Conservation (phyloP, 2,888 invertebrate genomes). For the Paralinhomoeus sp. region DNA sequence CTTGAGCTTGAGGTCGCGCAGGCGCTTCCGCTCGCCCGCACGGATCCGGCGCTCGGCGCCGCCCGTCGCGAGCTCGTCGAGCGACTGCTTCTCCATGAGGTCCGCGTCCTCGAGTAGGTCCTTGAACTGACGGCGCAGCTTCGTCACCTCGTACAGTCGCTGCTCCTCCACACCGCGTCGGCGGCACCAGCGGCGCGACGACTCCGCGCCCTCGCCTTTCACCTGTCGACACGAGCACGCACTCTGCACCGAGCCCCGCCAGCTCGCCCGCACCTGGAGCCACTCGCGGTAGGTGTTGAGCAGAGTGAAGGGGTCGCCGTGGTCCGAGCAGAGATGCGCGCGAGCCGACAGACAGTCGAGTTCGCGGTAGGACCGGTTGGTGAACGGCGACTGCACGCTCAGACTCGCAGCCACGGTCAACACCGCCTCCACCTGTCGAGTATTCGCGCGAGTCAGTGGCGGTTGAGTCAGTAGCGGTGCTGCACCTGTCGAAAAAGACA, state of each 20-base stretch:
- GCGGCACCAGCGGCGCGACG: slow-evolving; percentile 54
- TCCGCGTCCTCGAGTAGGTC: slow-evolving; percentile 19
- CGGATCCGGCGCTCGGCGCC: slow-evolving; percentile 36
- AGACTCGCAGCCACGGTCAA: slow-evolving; percentile 69
- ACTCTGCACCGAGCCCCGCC: too few relatives aligned
- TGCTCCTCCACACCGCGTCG: slow-evolving; percentile 81
- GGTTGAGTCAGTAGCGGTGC: not conserved
- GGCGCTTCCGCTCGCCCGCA: slow-evolving; percentile 64
- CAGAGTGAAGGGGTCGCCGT: slow-evolving; percentile 79
- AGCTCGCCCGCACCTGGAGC: not conserved
- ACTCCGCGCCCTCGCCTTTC: slow-evolving; percentile 9
- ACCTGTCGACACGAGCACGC: too few relatives aligned
- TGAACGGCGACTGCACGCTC: slow-evolving; percentile 76
- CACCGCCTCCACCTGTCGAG: slow-evolving; percentile 34
- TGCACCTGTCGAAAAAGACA: slow-evolving; percentile 44
- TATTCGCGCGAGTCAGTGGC: slow-evolving; percentile 10
- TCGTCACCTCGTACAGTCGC: slow-evolving; percentile 81
- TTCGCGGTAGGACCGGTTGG: slow-evolving; percentile 62
- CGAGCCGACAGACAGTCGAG: slow-evolving; percentile 34
- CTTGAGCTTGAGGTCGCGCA: slow-evolving; percentile 52
- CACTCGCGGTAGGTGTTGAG: slow-evolving; percentile 44
- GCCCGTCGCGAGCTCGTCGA: slow-evolving; percentile 6
- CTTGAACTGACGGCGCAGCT: slow-evolving; percentile 51
- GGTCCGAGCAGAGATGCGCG: slow-evolving; percentile 54
- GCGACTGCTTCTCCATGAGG: slow-evolving; percentile 10